These are phyloP conservation scores for Cantharis rustica DNA, from an alignment of 2,888 invertebrate genomes.

Conservation along the genomic window DNA sequence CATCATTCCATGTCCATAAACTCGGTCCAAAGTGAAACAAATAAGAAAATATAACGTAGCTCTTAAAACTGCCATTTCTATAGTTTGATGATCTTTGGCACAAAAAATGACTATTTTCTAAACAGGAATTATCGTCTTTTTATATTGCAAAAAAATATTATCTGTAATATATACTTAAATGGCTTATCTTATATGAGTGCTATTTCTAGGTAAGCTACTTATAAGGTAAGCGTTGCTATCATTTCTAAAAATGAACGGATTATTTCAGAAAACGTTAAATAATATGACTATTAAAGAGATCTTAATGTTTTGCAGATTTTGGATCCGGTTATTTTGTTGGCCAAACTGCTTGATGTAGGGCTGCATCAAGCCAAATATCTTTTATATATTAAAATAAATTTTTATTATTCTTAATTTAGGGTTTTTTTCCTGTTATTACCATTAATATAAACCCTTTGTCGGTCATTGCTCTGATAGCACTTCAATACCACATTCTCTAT, in stretches of 20 bases:
- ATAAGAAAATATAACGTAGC: constrained; percentile 36
- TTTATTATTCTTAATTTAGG: no score
- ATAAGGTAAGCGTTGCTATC: background rate
- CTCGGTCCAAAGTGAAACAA: constrained; percentile 53
- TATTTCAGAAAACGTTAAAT: no score
- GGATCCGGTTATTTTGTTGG: no score
- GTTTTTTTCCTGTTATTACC: no score
- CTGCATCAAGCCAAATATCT: no score
- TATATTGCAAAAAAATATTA: background rate
- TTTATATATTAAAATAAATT: no score
- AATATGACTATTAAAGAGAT: no score
- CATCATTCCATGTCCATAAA: constrained; percentile 60
- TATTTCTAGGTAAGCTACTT: background rate
- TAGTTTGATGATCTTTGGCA: background rate
- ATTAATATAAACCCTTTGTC: no score
- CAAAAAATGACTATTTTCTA: background rate
- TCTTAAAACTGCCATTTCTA: background rate
- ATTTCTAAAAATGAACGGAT: background rate
- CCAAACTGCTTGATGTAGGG: no score
- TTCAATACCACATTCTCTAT: no score
- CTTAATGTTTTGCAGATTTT: no score
- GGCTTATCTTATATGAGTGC: background rate
- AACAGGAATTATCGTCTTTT: background rate
- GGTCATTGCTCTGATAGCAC: no score
- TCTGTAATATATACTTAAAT: background rate